Evolutionary conservation across 1,140 invertebrate genomes (phyloP), one percentile per base, ranked within the genome.

Genomic region (Tetramorium alpestre): DNA sequence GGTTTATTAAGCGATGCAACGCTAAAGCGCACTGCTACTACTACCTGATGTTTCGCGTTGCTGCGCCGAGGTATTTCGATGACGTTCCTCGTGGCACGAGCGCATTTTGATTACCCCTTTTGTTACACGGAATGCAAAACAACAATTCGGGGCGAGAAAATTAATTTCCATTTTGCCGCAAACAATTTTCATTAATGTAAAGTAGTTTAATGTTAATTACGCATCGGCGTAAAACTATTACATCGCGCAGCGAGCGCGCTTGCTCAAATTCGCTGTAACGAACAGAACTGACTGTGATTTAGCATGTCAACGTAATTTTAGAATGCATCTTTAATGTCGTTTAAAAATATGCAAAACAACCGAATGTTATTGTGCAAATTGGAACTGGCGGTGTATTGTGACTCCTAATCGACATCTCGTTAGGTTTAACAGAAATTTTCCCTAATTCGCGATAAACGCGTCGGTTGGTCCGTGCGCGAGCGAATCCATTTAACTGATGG

Each of bases 161-260:
- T 54, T 44, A 60, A 81, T 13, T 81, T 22, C 16, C 33, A n/a
- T 47, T 65, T 72, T 44, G 18, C 11, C 49, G 65, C 22, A 28
- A 54, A 44, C 78, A 81, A 54, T 72, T 70, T 28, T 56, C 78
- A 81, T 81, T 70, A 81, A 56, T 44, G 49, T 56, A 81, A 81
- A 81, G 41, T 28, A 44, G 67, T 44, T 81, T 81, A 72, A 81
- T 81, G 65, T 44, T 44, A 72, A 81, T 81, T 56, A 51, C 65
- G 22, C 22, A 25, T 72, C 25, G 25, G 41, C 22, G 33, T 81
- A 41, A 81, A 72, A 81, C 18, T 72, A 72, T 81, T 44, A 56
- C 25, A 6, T 0, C 10, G 4, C 65, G 13, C 65, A 3, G 0
- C 25, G 64, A 44, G 25, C 44, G 44, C 11, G 16, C 22, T 22